phyloP scores from a whole-genome alignment of 1,140 invertebrate genomes.

The Anastatus disparis region DNA sequence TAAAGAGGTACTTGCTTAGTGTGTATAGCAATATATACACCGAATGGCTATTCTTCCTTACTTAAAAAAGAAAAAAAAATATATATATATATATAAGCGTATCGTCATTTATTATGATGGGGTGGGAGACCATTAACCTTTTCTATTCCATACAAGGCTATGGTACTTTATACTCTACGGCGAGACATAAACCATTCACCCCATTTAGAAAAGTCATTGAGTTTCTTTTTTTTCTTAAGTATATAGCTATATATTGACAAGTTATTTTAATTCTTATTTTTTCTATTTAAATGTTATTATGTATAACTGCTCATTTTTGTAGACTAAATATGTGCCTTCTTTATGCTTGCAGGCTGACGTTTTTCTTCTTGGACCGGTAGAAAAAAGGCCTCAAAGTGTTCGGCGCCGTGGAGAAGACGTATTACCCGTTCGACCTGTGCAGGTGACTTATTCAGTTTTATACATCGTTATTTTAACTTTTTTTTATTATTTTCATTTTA shows the following conservation, averaged over 20 bases:
- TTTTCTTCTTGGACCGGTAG: conserved; percentile 58
- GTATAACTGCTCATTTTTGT: too few relatives aligned
- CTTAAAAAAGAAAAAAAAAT: too few relatives aligned
- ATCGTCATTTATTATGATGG: conserved; percentile 49
- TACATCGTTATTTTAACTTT: background rate
- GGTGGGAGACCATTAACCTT: conserved; percentile 55
- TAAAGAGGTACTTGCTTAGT: too few relatives aligned
- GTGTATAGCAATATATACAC: too few relatives aligned
- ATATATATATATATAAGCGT: too few relatives aligned
- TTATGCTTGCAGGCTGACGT: conserved; percentile 61
- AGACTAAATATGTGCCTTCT: too few relatives aligned
- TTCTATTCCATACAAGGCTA: conserved; percentile 49
- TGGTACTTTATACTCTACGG: conserved; percentile 64
- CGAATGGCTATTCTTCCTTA: background rate
- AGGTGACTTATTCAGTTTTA: conserved; percentile 49
- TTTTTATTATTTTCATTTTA: background rate
- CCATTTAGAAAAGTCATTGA: conserved; percentile 54
- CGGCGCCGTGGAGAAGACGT: conserved; percentile 67
- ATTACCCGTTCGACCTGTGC: conserved; percentile 67
- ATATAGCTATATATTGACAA: too few relatives aligned
- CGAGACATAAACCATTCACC: conserved; percentile 54
- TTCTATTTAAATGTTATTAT: too few relatives aligned
- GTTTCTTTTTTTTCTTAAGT: too few relatives aligned
- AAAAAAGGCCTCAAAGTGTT: conserved; percentile 69
- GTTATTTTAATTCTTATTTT: too few relatives aligned